Percentiles rank a stretch among this genome's conserved stretches.
Conservation (phyloP, 1,140 invertebrate genomes). For the Zaprionus gabonicus region DNA sequence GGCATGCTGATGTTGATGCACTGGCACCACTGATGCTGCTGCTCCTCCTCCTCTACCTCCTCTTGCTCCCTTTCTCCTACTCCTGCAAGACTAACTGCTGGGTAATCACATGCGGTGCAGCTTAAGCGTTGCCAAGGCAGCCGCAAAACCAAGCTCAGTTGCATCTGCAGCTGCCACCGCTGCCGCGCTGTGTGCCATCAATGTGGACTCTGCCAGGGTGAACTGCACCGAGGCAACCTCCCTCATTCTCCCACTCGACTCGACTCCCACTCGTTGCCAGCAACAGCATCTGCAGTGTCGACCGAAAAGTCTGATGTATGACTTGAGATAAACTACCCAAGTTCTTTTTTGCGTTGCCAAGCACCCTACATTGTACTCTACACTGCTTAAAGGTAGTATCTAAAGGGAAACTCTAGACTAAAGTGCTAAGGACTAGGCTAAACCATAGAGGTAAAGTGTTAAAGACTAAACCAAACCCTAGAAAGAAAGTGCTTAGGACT, state of each 20-base stretch:
- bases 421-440: no score
- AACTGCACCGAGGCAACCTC: constrained; percentile 13
- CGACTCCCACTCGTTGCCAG: constrained; percentile 17
- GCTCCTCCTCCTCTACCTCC: constrained; percentile 38
- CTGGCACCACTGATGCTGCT: constrained; percentile 37
- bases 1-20: constrained; percentile 64
- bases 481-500: no score
- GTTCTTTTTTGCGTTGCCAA: constrained; percentile 16
- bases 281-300: constrained; percentile 24
- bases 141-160: constrained; percentile 47
- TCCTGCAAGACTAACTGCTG: constrained; percentile 70
- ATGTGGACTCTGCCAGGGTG: constrained; percentile 48
- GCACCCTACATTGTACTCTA: constrained; percentile 13
- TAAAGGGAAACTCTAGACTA: no score
- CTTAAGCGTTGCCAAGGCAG: constrained; percentile 67
- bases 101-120: constrained; percentile 80
- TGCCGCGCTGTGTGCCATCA: constrained; percentile 61
- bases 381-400: background rate
- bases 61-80: constrained; percentile 5
- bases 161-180: constrained; percentile 42
- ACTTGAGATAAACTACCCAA: constrained; percentile 60
- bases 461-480: no score
- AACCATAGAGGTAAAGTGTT: no score
- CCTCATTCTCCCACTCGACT: constrained; percentile 6
- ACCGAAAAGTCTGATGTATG: constrained; percentile 59